Base-by-base conservation (phyloP, 2,113 vertebrate species). In the Pyxicephalus adspersus region DNA sequence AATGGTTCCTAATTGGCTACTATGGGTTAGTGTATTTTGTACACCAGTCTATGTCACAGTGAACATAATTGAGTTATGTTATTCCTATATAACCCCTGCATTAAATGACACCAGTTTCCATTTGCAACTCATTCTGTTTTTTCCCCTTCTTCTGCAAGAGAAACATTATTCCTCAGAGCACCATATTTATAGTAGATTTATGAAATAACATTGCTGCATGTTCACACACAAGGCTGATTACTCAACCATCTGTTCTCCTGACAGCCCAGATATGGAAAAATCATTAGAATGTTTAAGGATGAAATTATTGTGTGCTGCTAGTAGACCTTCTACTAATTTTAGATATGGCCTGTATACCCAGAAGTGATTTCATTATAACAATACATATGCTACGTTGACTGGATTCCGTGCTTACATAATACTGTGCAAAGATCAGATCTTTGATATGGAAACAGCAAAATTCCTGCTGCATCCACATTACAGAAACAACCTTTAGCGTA, bases 261-360 rank as follows among this genome's bases (percentile, higher is more conserved):
- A 82, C 71, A 75, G 58, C 63, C 50, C 51, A 66, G 61, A 82
- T 82, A 74, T 29, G 52, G 70, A 74, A 66, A 66, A 58, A 66
- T 38, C 58, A 66, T 82, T 82, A 66, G 28, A 82, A 65, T 81
- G 60, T 58, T 82, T 75, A 66, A 60, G 28, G 31, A 57, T 60
- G 16, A 19, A 82, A 85, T 86, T 68, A 80, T 79, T 51, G 18
- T 66, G 22, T 72, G 81, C 83, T 18, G 61, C 83, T 86, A 83
- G 29, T 61, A 85, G 78, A 3, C 5, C 52, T n/a, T 65, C 17
- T 74, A 29, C 86, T 88, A 86, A 79, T 84, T 83, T 85, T 83
- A 87, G n/a, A 52, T 60, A 76, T 50, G 54, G 75, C 34, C 29
- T 61, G 63, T 81, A 86, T 85, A 76, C 77, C 60, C 29, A 64